phyloP scores from a whole-genome alignment of 2,797 vertebrate genomes.

The Spea hammondii region DNA sequence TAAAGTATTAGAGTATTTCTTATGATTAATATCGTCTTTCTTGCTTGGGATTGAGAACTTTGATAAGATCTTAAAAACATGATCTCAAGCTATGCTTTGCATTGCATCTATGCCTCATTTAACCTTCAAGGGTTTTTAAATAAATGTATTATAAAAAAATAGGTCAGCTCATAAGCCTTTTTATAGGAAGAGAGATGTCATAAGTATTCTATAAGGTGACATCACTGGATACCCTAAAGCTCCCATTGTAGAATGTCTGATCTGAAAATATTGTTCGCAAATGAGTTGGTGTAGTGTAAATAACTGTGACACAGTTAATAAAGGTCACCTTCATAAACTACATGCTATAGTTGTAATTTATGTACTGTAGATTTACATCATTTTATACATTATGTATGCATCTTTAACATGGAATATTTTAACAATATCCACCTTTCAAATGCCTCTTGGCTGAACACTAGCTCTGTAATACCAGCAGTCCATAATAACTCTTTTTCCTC shows the following conservation, averaged over 20 bases:
- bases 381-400: too few species aligned
- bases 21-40: constrained; percentile 70
- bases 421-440: too few species aligned
- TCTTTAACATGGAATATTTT: too few species aligned
- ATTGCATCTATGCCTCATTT: constrained; percentile 54
- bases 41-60: constrained; percentile 59
- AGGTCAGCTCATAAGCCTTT: constrained; percentile 55
- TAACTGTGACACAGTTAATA: too few species aligned
- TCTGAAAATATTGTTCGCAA: neutral
- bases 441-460: too few species aligned
- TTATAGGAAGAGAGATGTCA: constrained; percentile 1
- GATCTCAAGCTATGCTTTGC: constrained; percentile 61
- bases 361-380: too few species aligned
- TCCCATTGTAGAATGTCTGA: neutral
- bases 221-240: neutral
- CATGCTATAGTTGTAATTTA: too few species aligned
- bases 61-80: constrained; percentile 64
- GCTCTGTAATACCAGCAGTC: too few species aligned
- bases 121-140: constrained; percentile 60
- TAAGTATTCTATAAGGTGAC: constrained; percentile 6
- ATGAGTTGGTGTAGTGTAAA: neutral
- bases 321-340: too few species aligned
- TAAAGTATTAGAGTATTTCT: constrained; percentile 72
- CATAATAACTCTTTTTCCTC: too few species aligned
- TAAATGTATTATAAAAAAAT: constrained; percentile 58